Evolutionary conservation across 2,797 vertebrate genomes (phyloP).

Genomic region (Phoebastria nigripes): DNA sequence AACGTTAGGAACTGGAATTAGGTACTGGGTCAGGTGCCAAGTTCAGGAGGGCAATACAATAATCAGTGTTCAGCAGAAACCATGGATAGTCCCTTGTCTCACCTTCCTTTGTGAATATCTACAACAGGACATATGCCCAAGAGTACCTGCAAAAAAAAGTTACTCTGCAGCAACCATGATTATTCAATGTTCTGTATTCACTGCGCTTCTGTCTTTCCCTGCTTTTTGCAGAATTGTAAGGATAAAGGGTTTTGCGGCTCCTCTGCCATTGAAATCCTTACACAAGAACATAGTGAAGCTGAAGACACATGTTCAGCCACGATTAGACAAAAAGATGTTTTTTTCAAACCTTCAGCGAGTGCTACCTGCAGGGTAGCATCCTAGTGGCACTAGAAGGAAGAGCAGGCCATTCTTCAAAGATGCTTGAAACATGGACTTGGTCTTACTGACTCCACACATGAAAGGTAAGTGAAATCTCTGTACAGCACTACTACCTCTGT

Average conservation of each 20-base stretch:
- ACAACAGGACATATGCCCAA: background rate
- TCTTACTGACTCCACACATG: background rate
- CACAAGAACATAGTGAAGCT: background rate
- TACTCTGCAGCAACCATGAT: background rate
- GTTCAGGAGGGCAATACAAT: background rate
- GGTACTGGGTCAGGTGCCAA: background rate
- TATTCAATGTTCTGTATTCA: background rate
- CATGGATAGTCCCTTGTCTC: background rate
- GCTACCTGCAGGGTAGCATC: background rate
- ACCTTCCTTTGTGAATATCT: background rate
- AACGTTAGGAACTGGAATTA: background rate
- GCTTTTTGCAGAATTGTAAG: background rate
- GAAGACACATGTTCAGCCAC: background rate
- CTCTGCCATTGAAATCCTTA: background rate
- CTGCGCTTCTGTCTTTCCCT: background rate
- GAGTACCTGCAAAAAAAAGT: background rate
- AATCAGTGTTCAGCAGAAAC: background rate
- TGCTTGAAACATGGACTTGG: background rate
- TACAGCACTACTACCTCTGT: background rate
- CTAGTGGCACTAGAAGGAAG: background rate
- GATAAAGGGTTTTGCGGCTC: background rate
- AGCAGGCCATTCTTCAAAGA: background rate
- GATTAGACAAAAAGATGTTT: background rate
- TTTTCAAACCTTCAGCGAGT: background rate
- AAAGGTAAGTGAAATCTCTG: background rate